phyloP scores from a whole-genome alignment of 2,113 vertebrate genomes.

The Uria aalge region DNA sequence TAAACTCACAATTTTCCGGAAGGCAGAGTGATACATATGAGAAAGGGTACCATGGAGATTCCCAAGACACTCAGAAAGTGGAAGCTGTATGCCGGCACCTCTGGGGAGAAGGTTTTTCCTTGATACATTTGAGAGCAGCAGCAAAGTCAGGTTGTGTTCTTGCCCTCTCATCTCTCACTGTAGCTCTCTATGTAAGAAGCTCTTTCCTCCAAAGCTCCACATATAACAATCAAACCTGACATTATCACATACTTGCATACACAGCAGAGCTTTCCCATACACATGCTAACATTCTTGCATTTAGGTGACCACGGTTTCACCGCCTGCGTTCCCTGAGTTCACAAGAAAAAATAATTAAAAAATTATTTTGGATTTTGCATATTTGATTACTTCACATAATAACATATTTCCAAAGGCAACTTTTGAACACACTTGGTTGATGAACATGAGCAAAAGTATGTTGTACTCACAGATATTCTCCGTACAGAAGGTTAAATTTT shows the following conservation, averaged over 20 bases:
- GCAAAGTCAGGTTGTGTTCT: background rate
- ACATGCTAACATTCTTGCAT: background rate
- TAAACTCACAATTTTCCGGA: background rate
- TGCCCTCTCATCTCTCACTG: background rate
- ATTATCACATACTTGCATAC: background rate
- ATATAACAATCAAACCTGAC: background rate
- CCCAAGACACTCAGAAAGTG: background rate
- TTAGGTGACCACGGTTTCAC: background rate
- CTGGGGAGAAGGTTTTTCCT: background rate
- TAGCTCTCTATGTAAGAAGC: fast-evolving
- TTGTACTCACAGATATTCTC: background rate
- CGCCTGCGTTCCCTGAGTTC: background rate
- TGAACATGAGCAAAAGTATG: background rate
- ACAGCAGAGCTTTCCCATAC: background rate
- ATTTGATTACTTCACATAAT: background rate
- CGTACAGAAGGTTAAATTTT: background rate
- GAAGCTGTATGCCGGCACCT: background rate
- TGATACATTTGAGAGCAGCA: background rate
- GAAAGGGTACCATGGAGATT: background rate
- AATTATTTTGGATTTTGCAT: background rate
- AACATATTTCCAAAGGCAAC: background rate
- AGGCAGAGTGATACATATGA: background rate
- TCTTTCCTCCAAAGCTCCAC: background rate
- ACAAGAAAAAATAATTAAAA: too few relatives aligned
- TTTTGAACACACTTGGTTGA: background rate